Conservation (phyloP, 2,113 vertebrate species). For the Trinectes maculatus region DNA sequence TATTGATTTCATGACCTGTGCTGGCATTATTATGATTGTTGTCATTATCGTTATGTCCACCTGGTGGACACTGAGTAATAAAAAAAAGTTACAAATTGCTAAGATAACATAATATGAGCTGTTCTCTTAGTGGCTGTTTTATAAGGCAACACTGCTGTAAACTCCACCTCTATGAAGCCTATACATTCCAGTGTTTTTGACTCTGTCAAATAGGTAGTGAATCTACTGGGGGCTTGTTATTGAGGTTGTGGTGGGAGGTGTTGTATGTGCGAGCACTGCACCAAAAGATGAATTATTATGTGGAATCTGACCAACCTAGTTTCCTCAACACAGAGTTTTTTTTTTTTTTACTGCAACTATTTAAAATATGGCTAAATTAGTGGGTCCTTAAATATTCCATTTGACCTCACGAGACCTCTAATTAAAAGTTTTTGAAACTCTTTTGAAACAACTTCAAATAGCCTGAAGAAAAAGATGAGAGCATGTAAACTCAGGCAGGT, state of each 20-base stretch:
- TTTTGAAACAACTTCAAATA: too few species aligned
- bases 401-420: too few species aligned
- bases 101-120: not conserved
- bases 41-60: not conserved
- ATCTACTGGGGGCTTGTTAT: not conserved
- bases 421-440: too few species aligned
- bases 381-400: too few species aligned
- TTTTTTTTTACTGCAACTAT: too few species aligned
- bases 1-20: not conserved
- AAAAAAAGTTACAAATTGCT: not conserved
- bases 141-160: not conserved
- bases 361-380: too few species aligned
- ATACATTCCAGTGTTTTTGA: not conserved
- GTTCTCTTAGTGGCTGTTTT: not conserved
- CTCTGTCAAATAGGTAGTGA: not conserved
- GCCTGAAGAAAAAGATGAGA: too few species aligned
- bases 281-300: not conserved
- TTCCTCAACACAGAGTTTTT: too few species aligned
- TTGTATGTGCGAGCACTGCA: not conserved
- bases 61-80: not conserved
- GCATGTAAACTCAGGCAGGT: too few species aligned
- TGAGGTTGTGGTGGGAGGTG: not conserved
- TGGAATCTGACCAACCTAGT: not conserved
- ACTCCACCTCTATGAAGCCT: not conserved
- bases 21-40: not conserved